Evolutionary conservation across 2,888 invertebrate species (phyloP), one percentile per base, ranked within the genome.

Genomic region (Mellilla xanthometata): DNA sequence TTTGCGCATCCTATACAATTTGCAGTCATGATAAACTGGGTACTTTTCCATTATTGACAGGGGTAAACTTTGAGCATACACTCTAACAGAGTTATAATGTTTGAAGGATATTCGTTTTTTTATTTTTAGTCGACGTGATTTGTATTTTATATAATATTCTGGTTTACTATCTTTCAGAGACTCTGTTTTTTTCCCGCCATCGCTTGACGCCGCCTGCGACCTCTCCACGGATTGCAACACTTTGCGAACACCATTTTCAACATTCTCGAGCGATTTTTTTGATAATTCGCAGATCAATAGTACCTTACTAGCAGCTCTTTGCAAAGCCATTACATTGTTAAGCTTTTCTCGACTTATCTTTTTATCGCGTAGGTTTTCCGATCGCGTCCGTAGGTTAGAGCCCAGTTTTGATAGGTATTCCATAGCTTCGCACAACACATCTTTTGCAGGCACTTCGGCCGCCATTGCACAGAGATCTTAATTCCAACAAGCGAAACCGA

Each of bases 341-440:
- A 90, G 58, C 40, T 81, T 86, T 4, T 74, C 75, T 59, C 72
- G 80, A 22, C 65, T 58, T 49, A 89, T 81, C 64, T 72, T 78
- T 50, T 82, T 85, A 23, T 80, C 73, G 51, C 74, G 82, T 6
- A 90, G 49, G 39, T 68, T 81, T 52, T 84, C 81, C 1, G 90
- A 81, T 24, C 89, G 78, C 36, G 68, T 60, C 26, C 77, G 72
- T 43, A 90, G 69, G 66, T 89, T 90, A 2, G 76, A 62, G 23
- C 90, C 90, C 2, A 90, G 72, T 64, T 83, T 90, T n/a, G 75
- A 70, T 50, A 90, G 71, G 72, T 89, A 90, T 56, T 85, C 86
- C 68, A 83, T 80, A 8, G 89, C 89, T 56, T 85, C 81, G 48
- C 79, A 76, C 46, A 90, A 52, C 26, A 87, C 74, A 71, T 85